These are phyloP conservation scores for Drosophila aldrichi DNA, from an alignment of 2,888 invertebrate species.

Conservation along the genomic window DNA sequence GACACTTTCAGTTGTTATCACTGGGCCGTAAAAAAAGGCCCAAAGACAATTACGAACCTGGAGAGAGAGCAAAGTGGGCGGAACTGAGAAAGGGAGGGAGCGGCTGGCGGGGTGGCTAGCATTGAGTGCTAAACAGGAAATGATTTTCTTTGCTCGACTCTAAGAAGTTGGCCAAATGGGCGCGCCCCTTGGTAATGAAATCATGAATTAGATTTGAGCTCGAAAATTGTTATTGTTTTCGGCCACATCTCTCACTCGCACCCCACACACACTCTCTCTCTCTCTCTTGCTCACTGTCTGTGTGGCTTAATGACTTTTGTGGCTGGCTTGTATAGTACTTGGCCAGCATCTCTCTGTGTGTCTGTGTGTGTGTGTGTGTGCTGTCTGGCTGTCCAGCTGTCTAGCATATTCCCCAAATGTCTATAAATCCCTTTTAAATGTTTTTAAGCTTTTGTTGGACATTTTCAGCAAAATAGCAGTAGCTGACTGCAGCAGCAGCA, in stretches of 20 bases:
- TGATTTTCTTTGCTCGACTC: conserved; percentile 66
- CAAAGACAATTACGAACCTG: conserved; percentile 72
- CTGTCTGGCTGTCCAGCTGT: conserved; percentile 44
- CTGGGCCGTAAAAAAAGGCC: conserved; percentile 73
- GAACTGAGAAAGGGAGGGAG: background rate
- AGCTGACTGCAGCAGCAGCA: conserved; percentile 29
- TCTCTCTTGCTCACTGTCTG: background rate
- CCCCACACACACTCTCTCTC: background rate
- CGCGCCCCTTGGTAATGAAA: conserved; percentile 70
- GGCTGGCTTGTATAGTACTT: conserved; percentile 43
- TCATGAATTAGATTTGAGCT: conserved; percentile 80
- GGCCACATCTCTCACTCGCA: conserved; percentile 25
- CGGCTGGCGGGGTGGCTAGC: conserved; percentile 6
- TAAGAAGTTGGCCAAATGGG: conserved; percentile 23
- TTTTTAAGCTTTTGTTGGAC: conserved; percentile 81
- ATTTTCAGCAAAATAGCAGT: conserved; percentile 66
- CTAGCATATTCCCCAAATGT: conserved; percentile 79
- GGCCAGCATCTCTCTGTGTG: conserved; percentile 6
- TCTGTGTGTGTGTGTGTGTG: conserved; percentile 2
- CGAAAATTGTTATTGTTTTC: conserved; percentile 79
- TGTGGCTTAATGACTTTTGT: conserved; percentile 75
- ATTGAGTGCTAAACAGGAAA: conserved; percentile 79
- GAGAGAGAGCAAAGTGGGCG: background rate
- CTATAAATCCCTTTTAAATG: conserved; percentile 81
- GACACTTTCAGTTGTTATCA: conserved; percentile 78